A percentile compares a stretch with the other conserved stretches of the same genome.
These are phyloP conservation scores for Eupithecia exiguata DNA, from an alignment of 2,888 invertebrate species.

Conservation along the genomic window DNA sequence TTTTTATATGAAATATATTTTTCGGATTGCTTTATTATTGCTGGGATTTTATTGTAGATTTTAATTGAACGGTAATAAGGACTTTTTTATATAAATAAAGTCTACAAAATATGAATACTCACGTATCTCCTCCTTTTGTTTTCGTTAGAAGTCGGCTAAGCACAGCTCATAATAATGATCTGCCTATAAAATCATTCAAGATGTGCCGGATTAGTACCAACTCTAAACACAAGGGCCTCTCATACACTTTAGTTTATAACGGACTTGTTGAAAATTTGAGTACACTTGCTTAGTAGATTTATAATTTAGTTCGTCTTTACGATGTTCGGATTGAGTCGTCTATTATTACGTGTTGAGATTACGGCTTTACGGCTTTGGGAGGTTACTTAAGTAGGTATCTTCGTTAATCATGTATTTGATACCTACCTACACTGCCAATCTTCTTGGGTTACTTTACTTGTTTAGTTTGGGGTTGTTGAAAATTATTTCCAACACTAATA, in stretches of 20 bases:
- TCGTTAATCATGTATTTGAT: background rate
- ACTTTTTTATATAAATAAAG: no score
- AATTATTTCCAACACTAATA: background rate
- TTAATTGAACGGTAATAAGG: no score
- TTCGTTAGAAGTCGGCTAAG: no score
- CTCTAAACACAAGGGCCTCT: constrained; percentile 52
- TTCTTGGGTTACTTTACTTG: background rate
- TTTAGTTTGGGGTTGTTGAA: background rate
- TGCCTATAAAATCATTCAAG: background rate
- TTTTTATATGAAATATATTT: no score
- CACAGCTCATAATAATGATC: no score
- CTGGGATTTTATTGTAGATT: no score
- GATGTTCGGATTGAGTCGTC: constrained; percentile 47
- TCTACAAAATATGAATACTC: no score
- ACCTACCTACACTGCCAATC: background rate
- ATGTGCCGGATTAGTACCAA: constrained; percentile 4
- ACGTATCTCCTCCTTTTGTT: no score
- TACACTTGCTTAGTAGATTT: constrained; percentile 57
- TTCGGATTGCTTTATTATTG: no score
- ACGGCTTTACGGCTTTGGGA: constrained; percentile 30
- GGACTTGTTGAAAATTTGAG: constrained; percentile 67
- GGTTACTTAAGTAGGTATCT: constrained; percentile 1
- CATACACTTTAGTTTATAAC: constrained; percentile 60
- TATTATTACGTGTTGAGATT: constrained; percentile 39
- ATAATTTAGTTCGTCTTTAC: constrained; percentile 67